These are phyloP conservation scores for Sceloporus undulatus DNA, from an alignment of 2,113 vertebrate genomes.

Conservation along the genomic window DNA sequence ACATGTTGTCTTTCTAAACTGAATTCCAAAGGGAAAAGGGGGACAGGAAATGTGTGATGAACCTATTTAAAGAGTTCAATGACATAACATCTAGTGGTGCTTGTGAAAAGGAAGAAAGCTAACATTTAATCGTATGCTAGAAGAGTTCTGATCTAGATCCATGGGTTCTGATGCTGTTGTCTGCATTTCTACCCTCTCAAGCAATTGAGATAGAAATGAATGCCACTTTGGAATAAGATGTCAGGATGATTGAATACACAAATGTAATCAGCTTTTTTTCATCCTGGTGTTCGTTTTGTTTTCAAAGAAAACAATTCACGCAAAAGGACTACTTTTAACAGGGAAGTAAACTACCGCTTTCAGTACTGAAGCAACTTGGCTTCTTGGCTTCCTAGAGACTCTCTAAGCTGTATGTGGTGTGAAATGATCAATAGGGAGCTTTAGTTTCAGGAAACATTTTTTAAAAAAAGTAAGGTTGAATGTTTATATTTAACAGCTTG, in stretches of 20 bases:
- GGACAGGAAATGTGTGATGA: constrained; percentile 4
- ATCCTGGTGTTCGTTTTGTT: constrained; percentile 54
- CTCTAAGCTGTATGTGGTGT: constrained; percentile 33
- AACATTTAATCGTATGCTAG: not conserved
- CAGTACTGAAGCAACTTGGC: constrained; percentile 50
- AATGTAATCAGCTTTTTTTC: constrained; percentile 62
- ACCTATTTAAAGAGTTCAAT: not conserved
- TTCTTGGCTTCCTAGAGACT: constrained; percentile 47
- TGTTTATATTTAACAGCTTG: constrained; percentile 65
- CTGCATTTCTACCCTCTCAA: not conserved
- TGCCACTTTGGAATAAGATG: constrained; percentile 36
- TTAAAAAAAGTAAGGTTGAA: constrained; percentile 46
- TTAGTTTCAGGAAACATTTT: constrained; percentile 52
- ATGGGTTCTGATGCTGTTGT: constrained; percentile 28
- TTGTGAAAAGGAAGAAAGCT: not conserved
- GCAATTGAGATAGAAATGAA: constrained; percentile 3
- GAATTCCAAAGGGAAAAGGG: not conserved
- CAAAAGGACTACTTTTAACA: constrained; percentile 39
- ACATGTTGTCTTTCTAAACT: not conserved
- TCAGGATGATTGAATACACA: constrained; percentile 54
- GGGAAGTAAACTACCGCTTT: constrained; percentile 42
- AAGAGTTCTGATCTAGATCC: not conserved
- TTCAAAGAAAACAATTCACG: constrained; percentile 52
- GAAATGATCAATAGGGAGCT: constrained; percentile 46
- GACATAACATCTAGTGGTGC: not conserved